phyloP scores from a whole-genome alignment of 2,113 vertebrate species.

The Vimba vimba region DNA sequence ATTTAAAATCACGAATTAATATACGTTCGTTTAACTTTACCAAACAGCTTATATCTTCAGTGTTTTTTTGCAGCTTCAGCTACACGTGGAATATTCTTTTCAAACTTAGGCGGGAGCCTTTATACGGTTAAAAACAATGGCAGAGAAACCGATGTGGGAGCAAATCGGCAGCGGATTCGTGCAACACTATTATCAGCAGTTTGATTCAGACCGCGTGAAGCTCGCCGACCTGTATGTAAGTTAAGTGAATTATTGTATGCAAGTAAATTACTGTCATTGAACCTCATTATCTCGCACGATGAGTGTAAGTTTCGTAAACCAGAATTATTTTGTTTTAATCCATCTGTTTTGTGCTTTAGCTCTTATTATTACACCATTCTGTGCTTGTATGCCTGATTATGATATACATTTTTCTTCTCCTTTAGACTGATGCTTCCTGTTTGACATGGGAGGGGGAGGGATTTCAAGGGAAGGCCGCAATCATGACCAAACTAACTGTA shows the following conservation, averaged over 20 bases:
- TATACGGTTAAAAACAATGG: constrained; percentile 60
- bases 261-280: neutral
- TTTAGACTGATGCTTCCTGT: constrained; percentile 67
- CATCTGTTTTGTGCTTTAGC: neutral
- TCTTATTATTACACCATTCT: neutral
- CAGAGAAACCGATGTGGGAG: constrained; percentile 74
- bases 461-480: constrained; percentile 72
- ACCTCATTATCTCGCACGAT: neutral
- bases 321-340: neutral
- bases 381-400: neutral
- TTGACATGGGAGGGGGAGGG: constrained; percentile 77
- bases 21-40: neutral
- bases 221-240: constrained; percentile 76
- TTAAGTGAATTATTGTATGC: constrained; percentile 55
- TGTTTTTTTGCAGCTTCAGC: constrained; percentile 7
- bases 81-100: constrained; percentile 6
- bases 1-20: neutral
- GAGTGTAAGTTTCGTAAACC: too few relatives aligned
- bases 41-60: neutral
- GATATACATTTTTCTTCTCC: neutral
- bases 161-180: constrained; percentile 74
- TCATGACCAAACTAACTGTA: constrained; percentile 73
- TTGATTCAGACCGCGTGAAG: constrained; percentile 69
- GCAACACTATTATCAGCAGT: constrained; percentile 74
- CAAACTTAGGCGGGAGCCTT: neutral